Evolutionary conservation across 2,113 vertebrate species (phyloP), one percentile per base, ranked within the genome.

Genomic region (Cygnus atratus): DNA sequence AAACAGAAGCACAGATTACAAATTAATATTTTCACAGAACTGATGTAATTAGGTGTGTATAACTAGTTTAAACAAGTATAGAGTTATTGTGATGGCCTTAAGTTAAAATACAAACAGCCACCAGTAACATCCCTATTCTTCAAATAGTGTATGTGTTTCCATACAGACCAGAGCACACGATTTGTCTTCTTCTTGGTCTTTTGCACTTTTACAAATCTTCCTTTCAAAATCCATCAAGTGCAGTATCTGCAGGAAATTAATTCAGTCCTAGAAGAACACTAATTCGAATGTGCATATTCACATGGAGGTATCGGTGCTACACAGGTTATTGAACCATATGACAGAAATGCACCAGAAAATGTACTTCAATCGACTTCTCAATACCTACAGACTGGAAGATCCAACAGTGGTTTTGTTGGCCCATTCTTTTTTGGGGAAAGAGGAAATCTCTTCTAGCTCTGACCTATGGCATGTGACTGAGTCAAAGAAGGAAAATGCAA

Each of bases 61-160:
- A 80, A 92, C 10, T 79, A 93, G 92, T 66, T 96, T 78, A n/a
- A 79, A 90, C 59, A 68, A 67, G 93, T 70, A 77, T 50, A 88
- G n/a, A n/a, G n/a, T n/a, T n/a, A n/a, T n/a, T 54, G 22, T 35
- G 41, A 52, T 92, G 37, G 39, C 90, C 71, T 84, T 61, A 55
- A 90, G 62, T n/a, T 90, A 65, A 76, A 88, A n/a, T 88, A 88
- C 4, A n/a, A 93, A 17, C 35, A 89, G 41, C 11, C 8, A 66
- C 26, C 8, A 9, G 22, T 84, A 85, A 52, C 18, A 29, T 21
- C 10, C 26, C 29, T 41, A 33, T 82, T 81, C 35, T 71, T 63
- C 55, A 33, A 84, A 62, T n/a, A n/a, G n/a, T n/a, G n/a, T n/a
- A n/a, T n/a, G n/a, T n/a, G n/a, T n/a, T n/a, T n/a, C n/a, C n/a